Conservation (phyloP, 2,113 vertebrate species). For the Tachuris rubrigastra region DNA sequence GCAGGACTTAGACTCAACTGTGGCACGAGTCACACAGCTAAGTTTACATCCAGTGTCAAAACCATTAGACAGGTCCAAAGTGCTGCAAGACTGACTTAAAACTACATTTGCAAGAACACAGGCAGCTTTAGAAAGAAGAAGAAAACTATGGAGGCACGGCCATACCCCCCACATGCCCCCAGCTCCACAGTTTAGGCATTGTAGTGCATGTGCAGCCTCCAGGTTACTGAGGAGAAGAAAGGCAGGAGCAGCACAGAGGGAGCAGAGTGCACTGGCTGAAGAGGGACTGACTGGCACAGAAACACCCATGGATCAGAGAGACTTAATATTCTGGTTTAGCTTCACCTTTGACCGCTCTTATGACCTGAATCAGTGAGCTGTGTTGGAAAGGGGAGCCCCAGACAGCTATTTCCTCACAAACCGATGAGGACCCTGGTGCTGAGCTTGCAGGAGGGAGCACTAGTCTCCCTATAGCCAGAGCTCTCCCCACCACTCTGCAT, state of each 20-base stretch:
- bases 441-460: not conserved
- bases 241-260: not conserved
- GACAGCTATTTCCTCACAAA: not conserved
- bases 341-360: not conserved
- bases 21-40: not conserved
- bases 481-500: not conserved
- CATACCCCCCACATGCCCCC: not conserved
- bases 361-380: not conserved
- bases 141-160: not conserved
- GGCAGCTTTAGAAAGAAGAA: not conserved
- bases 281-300: not conserved
- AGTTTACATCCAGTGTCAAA: not conserved
- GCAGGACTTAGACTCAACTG: not conserved
- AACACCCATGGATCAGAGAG: not conserved
- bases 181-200: not conserved
- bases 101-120: not conserved
- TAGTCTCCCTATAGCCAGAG: not conserved
- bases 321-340: not conserved
- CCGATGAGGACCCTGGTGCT: not conserved
- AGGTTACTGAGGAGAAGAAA: not conserved
- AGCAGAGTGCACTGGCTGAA: not conserved
- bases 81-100: not conserved
- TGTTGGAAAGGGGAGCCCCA: not conserved
- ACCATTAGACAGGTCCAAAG: not conserved
- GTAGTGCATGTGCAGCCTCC: not conserved